Base-by-base conservation (phyloP, 2,113 vertebrate species). In the Oryctolagus cuniculus region DNA sequence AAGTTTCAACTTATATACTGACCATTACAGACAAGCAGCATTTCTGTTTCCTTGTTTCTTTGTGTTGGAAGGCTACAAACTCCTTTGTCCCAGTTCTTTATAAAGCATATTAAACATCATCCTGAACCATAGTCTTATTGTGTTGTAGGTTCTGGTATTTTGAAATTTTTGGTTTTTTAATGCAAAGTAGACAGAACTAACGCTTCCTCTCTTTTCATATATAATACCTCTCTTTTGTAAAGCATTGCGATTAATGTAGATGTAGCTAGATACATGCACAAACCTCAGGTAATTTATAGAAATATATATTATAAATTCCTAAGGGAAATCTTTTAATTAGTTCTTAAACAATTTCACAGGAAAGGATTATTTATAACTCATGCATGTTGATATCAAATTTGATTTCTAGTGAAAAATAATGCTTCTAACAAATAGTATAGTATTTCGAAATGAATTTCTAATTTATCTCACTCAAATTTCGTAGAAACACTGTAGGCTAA, bases 331-430 rank as follows among this genome's bases (percentile, higher is more conserved):
- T 31, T 38, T 86, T 95, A 81, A 25, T 90, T 58, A 49, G 16
- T 29, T 95, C 91, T 27, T 27, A 93, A 80, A 83, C 27, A 34
- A 12, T 92, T 94, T 94, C 53, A 92, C 64, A 94, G 64, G 27
- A 36, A 74, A 31, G 19, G 3, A 12, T 83, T 89, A 31, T 44
- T 44, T 44, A 7, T 55, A 80, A 79, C 4, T 44, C 55, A 44
- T 81, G 2, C 74, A 70, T 61, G 8, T 15, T 63, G 22, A 10
- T 25, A 91, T 95, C 7, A 88, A 77, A 78, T 67, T 10, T 31
- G 63, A 64, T 17, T 91, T 84, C 4, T 81, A 9, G 19, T 29
- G 55, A 31, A 19, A 25, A 67, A 89, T 78, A 5, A 84, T 96
- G 64, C 31, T 63, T 19, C 0, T 83, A 36, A 80, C 74, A n/a